Base-by-base conservation (phyloP, 2,797 vertebrate species). In the Rhinophrynus dorsalis region DNA sequence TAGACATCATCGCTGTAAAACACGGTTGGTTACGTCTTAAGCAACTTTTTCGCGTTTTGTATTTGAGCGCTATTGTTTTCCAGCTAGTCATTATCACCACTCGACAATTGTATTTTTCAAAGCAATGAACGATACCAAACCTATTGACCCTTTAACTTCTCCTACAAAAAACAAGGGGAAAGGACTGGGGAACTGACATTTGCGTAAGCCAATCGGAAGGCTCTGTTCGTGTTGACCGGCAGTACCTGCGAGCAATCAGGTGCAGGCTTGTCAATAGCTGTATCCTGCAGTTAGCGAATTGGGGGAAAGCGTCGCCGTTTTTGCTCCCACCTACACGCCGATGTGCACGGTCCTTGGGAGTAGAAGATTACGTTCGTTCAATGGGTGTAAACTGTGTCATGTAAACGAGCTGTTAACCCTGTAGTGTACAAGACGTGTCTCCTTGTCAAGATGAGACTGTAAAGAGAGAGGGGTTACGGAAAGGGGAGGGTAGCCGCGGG, bases 331-430 rank as follows among this genome's bases (percentile, higher is more conserved):
- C 58, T 32, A 24, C 42, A 57, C 61, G 52, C 42, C 32, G 33
- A 40, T 58, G 68, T 24, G 57, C 62, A 66, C 56, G 70, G 70
- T 47, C 55, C 26, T 54, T 45, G 44, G 52, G 26, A 18, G 44
- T 51, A 23, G 21, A 26, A 57, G 21, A 17, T 26, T 37, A 27
- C 47, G 45, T 24, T 13, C 38, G 54, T 3, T 67, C n/a, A 35
- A 54, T 62, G 57, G 58, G 37, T 24, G 48, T 17, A 17, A 42
- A 33, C 17, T 18, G 26, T 62, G 70, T 54, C 70, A 60, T 52
- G 45, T 62, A 20, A 44, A 45, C 29, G 18, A 27, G 11, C 50
- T 17, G 52, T 57, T 40, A 57, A 11, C 17, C n/a, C 63, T n/a
- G n/a, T n/a, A n/a, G n/a, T n/a, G n/a, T n/a, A n/a, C n/a, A n/a